Conservation (phyloP, 2,888 invertebrate genomes). For the Protophormia terraenovae region DNA sequence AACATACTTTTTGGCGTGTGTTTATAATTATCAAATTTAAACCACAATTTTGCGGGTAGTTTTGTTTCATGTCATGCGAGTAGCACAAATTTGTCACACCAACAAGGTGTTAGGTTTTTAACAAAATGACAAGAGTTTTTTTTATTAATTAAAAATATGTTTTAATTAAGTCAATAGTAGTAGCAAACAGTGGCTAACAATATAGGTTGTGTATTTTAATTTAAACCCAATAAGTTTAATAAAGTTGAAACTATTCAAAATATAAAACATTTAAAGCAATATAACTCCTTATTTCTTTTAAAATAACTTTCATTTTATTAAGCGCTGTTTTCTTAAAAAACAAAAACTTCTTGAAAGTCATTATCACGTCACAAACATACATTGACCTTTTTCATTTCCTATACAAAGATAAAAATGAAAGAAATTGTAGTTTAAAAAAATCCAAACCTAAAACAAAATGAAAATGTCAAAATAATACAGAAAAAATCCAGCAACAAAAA, state of each 20-base stretch:
- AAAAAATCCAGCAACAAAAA: neutral
- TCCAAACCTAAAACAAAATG: neutral
- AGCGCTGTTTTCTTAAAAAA: neutral
- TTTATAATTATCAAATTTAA: conserved; percentile 55
- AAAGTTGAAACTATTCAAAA: too few relatives aligned
- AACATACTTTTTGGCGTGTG: conserved; percentile 60
- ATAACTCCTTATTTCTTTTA: too few relatives aligned
- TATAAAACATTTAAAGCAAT: too few relatives aligned
- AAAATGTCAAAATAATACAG: neutral
- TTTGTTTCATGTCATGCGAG: neutral
- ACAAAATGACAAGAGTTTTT: neutral
- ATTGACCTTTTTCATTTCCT: conserved; percentile 45
- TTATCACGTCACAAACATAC: conserved; percentile 54
- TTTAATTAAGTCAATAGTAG: neutral
- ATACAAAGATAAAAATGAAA: neutral
- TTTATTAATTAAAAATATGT: neutral
- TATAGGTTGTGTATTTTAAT: neutral
- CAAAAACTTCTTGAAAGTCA: conserved; percentile 17
- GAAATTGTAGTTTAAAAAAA: neutral
- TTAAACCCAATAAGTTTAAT: too few relatives aligned
- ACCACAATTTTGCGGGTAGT: conserved; percentile 62
- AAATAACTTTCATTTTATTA: neutral
- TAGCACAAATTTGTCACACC: conserved; percentile 11
- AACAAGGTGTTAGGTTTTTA: conserved; percentile 11
- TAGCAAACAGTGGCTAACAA: neutral